Percentiles rank a stretch among this genome's conserved stretches.
These are phyloP conservation scores for Beris morrisii DNA, from an alignment of 2,888 invertebrate genomes.

Conservation along the genomic window DNA sequence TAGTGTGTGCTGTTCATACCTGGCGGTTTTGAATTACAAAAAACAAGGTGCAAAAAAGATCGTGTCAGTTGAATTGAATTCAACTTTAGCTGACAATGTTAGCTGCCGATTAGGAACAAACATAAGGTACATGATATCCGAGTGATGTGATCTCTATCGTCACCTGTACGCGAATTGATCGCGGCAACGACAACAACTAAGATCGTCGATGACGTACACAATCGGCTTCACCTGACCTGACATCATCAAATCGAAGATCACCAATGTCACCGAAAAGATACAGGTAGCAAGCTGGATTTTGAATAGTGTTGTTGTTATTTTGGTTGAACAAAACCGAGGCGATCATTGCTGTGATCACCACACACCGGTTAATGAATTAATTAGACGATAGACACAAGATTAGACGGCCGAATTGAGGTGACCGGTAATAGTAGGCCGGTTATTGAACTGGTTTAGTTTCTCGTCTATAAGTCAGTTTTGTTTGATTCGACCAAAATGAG, in stretches of 20 bases:
- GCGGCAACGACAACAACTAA: neutral
- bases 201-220: conserved; percentile 20
- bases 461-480: no score
- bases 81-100: no score
- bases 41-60: no score
- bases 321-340: neutral
- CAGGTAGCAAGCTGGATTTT: no score
- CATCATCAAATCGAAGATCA: conserved; percentile 3
- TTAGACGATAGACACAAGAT: conserved; percentile 1
- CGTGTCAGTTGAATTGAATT: no score
- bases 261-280: no score
- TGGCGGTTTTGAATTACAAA: no score
- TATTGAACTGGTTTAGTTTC: conserved; percentile 23
- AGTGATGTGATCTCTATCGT: no score
- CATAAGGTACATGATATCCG: no score
- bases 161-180: neutral
- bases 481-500: no score
- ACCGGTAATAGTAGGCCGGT: conserved; percentile 10
- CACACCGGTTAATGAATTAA: conserved; percentile 23
- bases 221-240: conserved; percentile 27
- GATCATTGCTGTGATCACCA: conserved; percentile 3
- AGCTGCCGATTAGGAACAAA: no score
- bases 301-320: neutral
- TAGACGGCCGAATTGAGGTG: neutral
- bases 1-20: no score